Percentiles rank a stretch among this genome's conserved stretches.
Conservation (phyloP, 1,140 invertebrate species). For the Micrasema minimum region DNA sequence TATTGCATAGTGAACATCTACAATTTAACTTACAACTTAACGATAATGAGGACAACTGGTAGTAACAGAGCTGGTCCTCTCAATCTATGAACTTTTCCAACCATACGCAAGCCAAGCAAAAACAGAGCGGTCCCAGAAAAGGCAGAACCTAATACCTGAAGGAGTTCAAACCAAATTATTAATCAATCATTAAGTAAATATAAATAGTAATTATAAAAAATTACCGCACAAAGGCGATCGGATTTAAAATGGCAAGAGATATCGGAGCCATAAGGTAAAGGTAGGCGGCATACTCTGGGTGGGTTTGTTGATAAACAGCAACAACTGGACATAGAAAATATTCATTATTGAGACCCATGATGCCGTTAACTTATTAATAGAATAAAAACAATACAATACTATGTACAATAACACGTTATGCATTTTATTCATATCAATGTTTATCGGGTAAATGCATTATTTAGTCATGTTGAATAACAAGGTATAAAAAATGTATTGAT, state of each 20-base stretch:
- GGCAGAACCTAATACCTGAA: conserved; percentile 83
- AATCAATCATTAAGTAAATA: no score
- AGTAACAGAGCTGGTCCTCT: conserved; percentile 81
- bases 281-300: conserved; percentile 91
- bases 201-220: conserved; percentile 59
- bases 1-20: background rate
- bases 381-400: no score
- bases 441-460: no score
- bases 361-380: no score
- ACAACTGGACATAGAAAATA: conserved; percentile 69
- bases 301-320: conserved; percentile 79
- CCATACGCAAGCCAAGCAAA: conserved; percentile 90
- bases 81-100: conserved; percentile 86
- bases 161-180: no score
- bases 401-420: no score
- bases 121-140: conserved; percentile 94
- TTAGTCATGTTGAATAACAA: no score
- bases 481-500: no score
- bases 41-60: conserved; percentile 86
- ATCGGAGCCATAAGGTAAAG: conserved; percentile 95
- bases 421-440: no score
- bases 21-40: conserved; percentile 83
- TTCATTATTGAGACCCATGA: no score
- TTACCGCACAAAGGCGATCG: conserved; percentile 93
- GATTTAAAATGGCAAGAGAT: conserved; percentile 92